Percentiles rank a stretch among this genome's conserved stretches.
These are phyloP conservation scores for Passer domesticus DNA, from an alignment of 2,113 vertebrate genomes.

Conservation along the genomic window DNA sequence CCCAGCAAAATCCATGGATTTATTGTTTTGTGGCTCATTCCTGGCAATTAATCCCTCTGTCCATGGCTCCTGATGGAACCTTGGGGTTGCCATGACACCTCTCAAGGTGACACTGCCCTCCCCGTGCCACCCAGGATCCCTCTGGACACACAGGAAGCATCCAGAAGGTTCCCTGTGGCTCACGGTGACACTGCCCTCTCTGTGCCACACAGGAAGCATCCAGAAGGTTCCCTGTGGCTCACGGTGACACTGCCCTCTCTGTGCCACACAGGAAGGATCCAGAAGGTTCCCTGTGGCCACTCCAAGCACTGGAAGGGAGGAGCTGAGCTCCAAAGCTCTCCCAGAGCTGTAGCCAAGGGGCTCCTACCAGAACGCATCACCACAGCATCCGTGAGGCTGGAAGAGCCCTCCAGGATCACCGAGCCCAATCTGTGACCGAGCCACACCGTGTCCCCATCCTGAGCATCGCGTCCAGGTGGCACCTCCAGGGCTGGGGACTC, in stretches of 20 bases:
- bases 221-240: neutral
- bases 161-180: neutral
- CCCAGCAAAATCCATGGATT: neutral
- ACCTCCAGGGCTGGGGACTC: neutral
- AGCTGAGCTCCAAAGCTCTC: neutral
- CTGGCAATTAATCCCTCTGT: neutral
- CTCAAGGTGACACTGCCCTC: neutral
- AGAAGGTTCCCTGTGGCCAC: neutral
- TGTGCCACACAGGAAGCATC: no score
- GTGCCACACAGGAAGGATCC: neutral
- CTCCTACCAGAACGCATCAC: neutral
- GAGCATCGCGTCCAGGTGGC: neutral
- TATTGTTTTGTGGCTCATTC: neutral
- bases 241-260: neutral
- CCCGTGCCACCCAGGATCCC: neutral
- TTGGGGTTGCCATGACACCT: neutral
- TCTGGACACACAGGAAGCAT: neutral
- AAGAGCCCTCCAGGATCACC: neutral
- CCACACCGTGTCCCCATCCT: neutral
- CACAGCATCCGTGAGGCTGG: neutral
- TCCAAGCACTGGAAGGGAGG: neutral
- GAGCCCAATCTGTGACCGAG: rapidly evolving
- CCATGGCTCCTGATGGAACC: neutral
- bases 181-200: no score
- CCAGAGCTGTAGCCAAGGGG: neutral